Evolutionary conservation across 2,797 vertebrate species (phyloP), one percentile per base, ranked within the genome.

Genomic region (Iguana delicatissima): DNA sequence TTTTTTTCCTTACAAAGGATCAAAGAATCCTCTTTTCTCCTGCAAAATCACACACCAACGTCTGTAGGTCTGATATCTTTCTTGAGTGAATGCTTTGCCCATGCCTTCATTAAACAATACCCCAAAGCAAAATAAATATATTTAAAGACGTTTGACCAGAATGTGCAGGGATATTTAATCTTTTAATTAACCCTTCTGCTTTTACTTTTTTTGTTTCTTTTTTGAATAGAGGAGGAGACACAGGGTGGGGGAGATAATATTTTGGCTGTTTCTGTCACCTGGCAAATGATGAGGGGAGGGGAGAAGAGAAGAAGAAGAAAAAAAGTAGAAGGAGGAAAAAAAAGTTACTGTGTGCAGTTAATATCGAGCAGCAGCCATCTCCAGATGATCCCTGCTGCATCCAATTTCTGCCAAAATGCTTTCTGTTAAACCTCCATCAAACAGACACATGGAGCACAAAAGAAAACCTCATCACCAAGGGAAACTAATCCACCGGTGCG

Each of bases 371-470:
- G 96, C 97, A 98, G 98, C 98, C 98, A 99, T 99, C 98, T 99
- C 97, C 97, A 98, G 97, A 98, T 98, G 98, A 98, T 99, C 98
- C 98, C 98, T 96, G 98, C 98, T 99, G 98, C 99, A 99, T 99
- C 98, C 98, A 99, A 99, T 99, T 99, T 98, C 98, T 99, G 98
- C 98, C 97, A 97, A 98, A 97, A 98, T 98, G 98, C 98, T 98
- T 98, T 98, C 98, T 98, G 98, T 99, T 99, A 99, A 99, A 99
- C 98, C 98, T 98, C 98, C 99, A 99, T 99, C 99, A 99, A 99
- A 99, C 98, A 99, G 98, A 99, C 99, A 98, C 98, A 98, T 97
- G 95, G 98, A 69, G 94, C 98, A 99, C 98, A 99, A 99, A 99
- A 98, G 98, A 98, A 98, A 99, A 99, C 98, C 99, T 99, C 98